Conservation (phyloP, 53 echinoderm and acorn worm species). For the Crossaster papposus region DNA sequence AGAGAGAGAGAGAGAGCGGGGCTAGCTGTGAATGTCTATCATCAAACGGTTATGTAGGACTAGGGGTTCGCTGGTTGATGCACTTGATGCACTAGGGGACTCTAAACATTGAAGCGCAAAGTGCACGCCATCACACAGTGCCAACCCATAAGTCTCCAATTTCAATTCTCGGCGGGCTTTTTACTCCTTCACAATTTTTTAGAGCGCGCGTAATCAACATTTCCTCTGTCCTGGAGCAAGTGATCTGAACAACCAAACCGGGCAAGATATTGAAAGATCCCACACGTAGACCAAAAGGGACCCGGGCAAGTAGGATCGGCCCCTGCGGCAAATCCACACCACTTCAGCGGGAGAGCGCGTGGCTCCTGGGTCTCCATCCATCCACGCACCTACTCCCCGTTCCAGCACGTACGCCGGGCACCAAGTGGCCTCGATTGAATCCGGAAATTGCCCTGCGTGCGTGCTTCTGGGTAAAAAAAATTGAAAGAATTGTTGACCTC, state of each 20-base stretch:
- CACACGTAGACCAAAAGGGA: neutral
- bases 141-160: neutral
- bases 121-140: neutral
- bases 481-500: slow-evolving; percentile 23
- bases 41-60: slow-evolving; percentile 16
- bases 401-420: too few relatives aligned
- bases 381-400: too few relatives aligned
- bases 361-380: neutral
- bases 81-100: slow-evolving; percentile 8
- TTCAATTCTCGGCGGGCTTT: slow-evolving; percentile 23
- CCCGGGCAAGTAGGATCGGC: neutral
- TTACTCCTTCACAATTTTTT: slow-evolving; percentile 4
- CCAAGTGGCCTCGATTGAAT: slow-evolving; percentile 30
- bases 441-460: slow-evolving; percentile 41
- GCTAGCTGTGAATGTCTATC: neutral
- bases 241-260: slow-evolving; percentile 4
- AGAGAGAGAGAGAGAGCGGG: neutral
- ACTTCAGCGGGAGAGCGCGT: neutral
- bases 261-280: neutral
- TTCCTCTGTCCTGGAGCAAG: neutral
- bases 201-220: slow-evolving; percentile 17
- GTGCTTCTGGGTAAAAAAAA: slow-evolving; percentile 40
- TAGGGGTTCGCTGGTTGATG: slow-evolving; percentile 19
- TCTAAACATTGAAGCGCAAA: neutral
- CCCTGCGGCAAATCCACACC: neutral